Evolutionary conservation across 2,113 vertebrate genomes (phyloP), one percentile per base, ranked within the genome.

Genomic region (Ibidorhyncha struthersii): DNA sequence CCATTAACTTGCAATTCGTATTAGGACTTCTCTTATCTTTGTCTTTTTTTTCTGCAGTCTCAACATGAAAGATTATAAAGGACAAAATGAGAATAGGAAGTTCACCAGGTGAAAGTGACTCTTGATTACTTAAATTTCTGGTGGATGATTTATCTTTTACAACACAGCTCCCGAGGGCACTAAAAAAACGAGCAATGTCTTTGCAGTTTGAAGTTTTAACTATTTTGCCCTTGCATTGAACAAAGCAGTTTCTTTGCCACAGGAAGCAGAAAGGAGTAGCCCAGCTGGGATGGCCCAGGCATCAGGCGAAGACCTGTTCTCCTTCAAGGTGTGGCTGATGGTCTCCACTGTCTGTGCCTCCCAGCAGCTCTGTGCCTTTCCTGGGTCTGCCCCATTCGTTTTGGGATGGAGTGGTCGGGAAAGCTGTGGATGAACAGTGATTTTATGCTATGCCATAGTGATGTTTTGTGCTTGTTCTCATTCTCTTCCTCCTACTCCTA

Each of bases 61-160:
- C 83, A 78, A 52, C 29, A 47, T 29, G 66, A 86, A 96, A 50
- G 9, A 43, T 82, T 89, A 53, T 49, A 70, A 87, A 93, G 10
- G 58, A 85, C 70, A 90, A 77, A 95, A 91, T 3, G 18, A 50
- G n/a, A 94, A 62, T 20, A 90, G 8, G 18, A 91, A 58, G 32
- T 96, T 89, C 45, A 66, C 41, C 50, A 70, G 90, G 23, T 69
- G 56, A 89, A 91, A 86, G 61, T 70, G 62, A 71, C 45, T 82
- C 55, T 80, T 73, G 55, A 93, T 89, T 86, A 61, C 59, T 90
- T 93, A 69, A n/a, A 56, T 93, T 90, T 92, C 73, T 81, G 70
- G 49, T 81, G 43, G 69, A 90, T 96, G 63, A 78, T 90, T 96
- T 95, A 83, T 89, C 63, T 90, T 83, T 93, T 93, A 76, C 79